Percentiles rank a stretch among this genome's conserved stretches.
phyloP scores from a whole-genome alignment of 2,797 vertebrate species.

The Sternotherus odoratus region DNA sequence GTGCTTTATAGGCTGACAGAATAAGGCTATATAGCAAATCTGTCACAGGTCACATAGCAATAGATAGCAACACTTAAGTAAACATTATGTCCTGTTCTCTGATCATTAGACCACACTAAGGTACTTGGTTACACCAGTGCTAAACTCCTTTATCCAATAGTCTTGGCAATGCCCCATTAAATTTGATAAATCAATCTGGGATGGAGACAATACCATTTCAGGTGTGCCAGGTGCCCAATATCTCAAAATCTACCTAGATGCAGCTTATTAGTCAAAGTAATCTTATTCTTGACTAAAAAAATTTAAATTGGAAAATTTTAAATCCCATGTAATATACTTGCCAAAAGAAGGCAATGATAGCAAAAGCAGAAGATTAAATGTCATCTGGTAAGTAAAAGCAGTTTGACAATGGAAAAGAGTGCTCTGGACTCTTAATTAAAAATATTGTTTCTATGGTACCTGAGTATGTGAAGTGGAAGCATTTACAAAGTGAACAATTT shows the following conservation, averaged over 20 bases:
- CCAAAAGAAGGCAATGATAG: not conserved
- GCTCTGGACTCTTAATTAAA: not conserved
- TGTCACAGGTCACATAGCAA: not conserved
- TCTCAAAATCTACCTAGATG: not conserved
- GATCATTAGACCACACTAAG: not conserved
- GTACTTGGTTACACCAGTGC: not conserved
- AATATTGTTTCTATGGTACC: not conserved
- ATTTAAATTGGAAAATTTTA: not conserved
- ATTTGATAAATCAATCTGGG: not conserved
- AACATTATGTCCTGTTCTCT: fast-evolving
- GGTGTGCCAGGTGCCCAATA: not conserved
- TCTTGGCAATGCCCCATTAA: not conserved
- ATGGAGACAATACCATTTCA: not conserved
- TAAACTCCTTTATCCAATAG: not conserved
- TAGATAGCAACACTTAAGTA: not conserved
- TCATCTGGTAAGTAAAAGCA: not conserved
- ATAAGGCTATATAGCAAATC: not conserved
- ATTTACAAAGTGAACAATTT: conserved; percentile 22
- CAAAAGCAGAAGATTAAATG: not conserved
- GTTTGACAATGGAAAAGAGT: not conserved
- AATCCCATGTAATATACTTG: not conserved
- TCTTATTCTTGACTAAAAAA: not conserved
- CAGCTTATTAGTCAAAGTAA: not conserved
- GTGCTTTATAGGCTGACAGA: not conserved
- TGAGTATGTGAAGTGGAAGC: not conserved